These are phyloP conservation scores for Beris morrisii DNA, from an alignment of 2,888 invertebrate species.

Conservation along the genomic window DNA sequence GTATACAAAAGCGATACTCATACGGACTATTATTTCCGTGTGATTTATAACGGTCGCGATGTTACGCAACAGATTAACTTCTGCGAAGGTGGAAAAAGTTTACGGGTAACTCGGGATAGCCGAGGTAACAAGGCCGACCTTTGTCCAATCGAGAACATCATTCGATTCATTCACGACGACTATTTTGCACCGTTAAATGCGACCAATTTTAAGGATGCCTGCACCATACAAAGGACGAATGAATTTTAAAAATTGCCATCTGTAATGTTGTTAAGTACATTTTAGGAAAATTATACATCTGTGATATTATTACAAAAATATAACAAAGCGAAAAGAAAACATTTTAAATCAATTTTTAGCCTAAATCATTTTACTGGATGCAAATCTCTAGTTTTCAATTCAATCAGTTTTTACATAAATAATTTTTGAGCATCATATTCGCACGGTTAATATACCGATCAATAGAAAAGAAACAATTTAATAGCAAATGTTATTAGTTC, in stretches of 20 bases:
- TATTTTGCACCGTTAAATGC: slow-evolving; percentile 81
- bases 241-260: slow-evolving; percentile 46
- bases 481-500: too few relatives aligned
- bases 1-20: slow-evolving; percentile 73
- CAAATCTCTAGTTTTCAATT: neutral
- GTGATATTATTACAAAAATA: slow-evolving; percentile 14
- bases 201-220: slow-evolving; percentile 88
- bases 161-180: slow-evolving; percentile 84
- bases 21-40: slow-evolving; percentile 74
- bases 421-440: too few relatives aligned
- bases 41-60: slow-evolving; percentile 84
- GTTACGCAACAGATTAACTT: slow-evolving; percentile 80
- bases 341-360: slow-evolving; percentile 15
- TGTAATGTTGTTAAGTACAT: too few relatives aligned
- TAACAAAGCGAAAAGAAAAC: slow-evolving; percentile 13
- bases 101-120: slow-evolving; percentile 59
- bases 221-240: slow-evolving; percentile 57
- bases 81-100: slow-evolving; percentile 67
- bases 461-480: too few relatives aligned
- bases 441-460: too few relatives aligned
- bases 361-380: slow-evolving; percentile 21
- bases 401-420: too few relatives aligned
- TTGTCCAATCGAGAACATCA: slow-evolving; percentile 85
- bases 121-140: slow-evolving; percentile 62
- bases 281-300: slow-evolving; percentile 6